These are phyloP conservation scores for Drosophila recens DNA, from an alignment of 2,888 invertebrate genomes.

Conservation along the genomic window DNA sequence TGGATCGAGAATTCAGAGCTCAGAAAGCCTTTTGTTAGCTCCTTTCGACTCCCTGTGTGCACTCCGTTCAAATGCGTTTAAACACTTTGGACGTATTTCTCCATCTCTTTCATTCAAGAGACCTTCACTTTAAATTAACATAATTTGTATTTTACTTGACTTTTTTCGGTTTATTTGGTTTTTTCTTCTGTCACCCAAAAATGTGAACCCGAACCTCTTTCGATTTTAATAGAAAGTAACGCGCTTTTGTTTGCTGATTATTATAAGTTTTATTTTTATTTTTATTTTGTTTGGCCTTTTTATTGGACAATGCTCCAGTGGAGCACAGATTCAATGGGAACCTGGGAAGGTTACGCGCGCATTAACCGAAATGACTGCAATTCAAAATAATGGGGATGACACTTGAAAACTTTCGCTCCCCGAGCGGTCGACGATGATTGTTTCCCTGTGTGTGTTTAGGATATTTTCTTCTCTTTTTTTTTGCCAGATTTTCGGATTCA, in stretches of 20 bases:
- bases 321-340: conserved; percentile 44
- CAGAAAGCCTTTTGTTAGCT: conserved; percentile 21
- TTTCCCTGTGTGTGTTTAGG: conserved; percentile 35
- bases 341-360: conserved; percentile 46
- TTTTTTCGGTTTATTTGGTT: conserved; percentile 23
- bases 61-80: conserved; percentile 61
- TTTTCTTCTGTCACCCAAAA: conserved; percentile 17
- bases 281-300: conserved; percentile 60
- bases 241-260: conserved; percentile 77
- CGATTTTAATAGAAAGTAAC: conserved; percentile 72
- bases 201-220: conserved; percentile 54
- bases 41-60: conserved; percentile 24
- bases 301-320: conserved; percentile 35
- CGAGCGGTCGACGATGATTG: conserved; percentile 55
- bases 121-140: conserved; percentile 77
- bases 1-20: conserved; percentile 8
- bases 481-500: conserved; percentile 41
- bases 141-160: conserved; percentile 69
- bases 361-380: conserved; percentile 75
- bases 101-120: conserved; percentile 11
- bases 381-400: conserved; percentile 75
- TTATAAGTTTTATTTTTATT: conserved; percentile 71
- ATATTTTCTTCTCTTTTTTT: conserved; percentile 18
- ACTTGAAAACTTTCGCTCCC: conserved; percentile 66
- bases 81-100: conserved; percentile 55